Evolutionary conservation across 1,140 invertebrate genomes (phyloP).

Genomic region (Microplitis mediator): DNA sequence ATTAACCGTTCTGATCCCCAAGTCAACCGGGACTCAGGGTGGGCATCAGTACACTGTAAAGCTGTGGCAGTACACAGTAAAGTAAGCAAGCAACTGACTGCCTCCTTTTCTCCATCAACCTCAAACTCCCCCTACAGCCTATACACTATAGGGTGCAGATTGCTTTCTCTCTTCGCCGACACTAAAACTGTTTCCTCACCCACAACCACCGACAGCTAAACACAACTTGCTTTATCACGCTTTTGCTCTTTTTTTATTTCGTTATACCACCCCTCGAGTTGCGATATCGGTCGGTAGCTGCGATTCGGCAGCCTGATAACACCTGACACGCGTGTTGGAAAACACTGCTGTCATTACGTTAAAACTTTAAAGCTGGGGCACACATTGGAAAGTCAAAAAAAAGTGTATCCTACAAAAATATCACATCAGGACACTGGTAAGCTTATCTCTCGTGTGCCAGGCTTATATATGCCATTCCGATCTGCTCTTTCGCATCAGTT

Average conservation of each 20-base stretch:
- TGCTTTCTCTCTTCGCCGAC: conserved; percentile 4
- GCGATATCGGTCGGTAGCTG: neutral
- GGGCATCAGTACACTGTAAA: neutral
- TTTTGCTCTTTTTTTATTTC: neutral
- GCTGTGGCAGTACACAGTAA: no score
- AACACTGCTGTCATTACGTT: neutral
- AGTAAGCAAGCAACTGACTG: neutral
- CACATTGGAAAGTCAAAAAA: conserved; percentile 8
- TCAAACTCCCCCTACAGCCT: neutral
- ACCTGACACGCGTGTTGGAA: neutral
- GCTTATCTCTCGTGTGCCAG: neutral
- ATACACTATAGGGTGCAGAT: conserved; percentile 5
- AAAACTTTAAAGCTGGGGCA: neutral
- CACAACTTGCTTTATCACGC: neutral
- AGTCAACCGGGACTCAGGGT: conserved; percentile 12
- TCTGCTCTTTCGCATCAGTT: conserved; percentile 1
- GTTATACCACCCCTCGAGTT: neutral
- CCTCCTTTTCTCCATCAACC: neutral
- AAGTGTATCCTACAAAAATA: neutral
- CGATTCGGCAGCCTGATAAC: neutral
- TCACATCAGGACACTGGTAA: no score
- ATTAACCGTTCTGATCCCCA: conserved; percentile 50
- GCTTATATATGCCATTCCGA: conserved; percentile 3
- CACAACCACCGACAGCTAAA: neutral
- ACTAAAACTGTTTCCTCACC: conserved; percentile 5